Evolutionary conservation across 2,797 vertebrate species (phyloP), one percentile per base, ranked within the genome.

Genomic region (Molossus molossus): DNA sequence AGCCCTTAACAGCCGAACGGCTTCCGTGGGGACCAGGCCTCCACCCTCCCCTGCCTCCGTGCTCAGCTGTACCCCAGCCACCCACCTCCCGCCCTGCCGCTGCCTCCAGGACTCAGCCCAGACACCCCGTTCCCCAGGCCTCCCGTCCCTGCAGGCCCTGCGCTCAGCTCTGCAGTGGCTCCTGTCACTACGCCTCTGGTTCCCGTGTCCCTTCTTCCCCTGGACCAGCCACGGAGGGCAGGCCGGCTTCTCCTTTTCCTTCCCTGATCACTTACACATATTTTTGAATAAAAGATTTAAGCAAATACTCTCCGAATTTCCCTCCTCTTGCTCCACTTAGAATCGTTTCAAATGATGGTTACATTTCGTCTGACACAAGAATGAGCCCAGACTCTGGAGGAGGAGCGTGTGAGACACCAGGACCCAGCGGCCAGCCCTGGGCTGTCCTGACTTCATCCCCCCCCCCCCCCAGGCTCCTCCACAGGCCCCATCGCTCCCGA

Each of bases 401-500:
- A 70, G 77, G 55, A 87, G 53, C 45, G 5, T 50, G 77, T 89
- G 50, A 91, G 57, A 58, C 6, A 21, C 6, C 0, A 72, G 55
- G 64, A 85, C 29, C 86, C 60, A 40, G 15, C 0, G 6, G 21
- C 21, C 1, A 7, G n/a, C 53, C 58, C 15, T 33, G 11, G 67
- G 80, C 29, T 86, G 37, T 62, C 57, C 69, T 50, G 92, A 62
- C 65, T 83, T 65, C 60, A 17, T 14, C 64, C 40, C 40, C 40
- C 40, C 40, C 64, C 64, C 14, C 1, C 64, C 29, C 65, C 58
- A 82, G 53, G 55, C 72, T 97, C 89, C 77, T 79, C 81, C 85
- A 92, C 73, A 67, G 27, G 50, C 76, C 62, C 55, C 90, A 37
- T 53, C 37, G 93, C 64, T 93, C 95, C 77, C 85, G 75, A 79